Percentiles rank a stretch among this genome's conserved stretches.
phyloP scores from a whole-genome alignment of 2,797 vertebrate species.

The Leuciscus waleckii region DNA sequence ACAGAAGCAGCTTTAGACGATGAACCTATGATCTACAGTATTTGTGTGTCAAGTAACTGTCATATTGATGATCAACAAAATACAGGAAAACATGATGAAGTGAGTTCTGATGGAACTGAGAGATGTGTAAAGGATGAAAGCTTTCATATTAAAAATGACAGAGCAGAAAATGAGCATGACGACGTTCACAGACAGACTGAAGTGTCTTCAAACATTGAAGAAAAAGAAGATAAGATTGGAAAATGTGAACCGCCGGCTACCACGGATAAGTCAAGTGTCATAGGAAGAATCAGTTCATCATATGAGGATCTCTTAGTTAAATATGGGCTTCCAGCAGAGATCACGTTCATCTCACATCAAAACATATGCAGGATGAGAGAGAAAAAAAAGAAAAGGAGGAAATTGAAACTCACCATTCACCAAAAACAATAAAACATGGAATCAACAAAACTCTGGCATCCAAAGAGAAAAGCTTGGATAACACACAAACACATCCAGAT shows the following conservation, averaged over 20 bases:
- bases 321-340: constrained; percentile 51
- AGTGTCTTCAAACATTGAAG: constrained; percentile 9
- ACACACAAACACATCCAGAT: constrained; percentile 9
- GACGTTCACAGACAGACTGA: constrained; percentile 15
- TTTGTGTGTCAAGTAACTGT: constrained; percentile 55
- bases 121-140: constrained; percentile 32
- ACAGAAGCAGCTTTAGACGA: constrained; percentile 51
- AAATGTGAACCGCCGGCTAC: constrained; percentile 3
- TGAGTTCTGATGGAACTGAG: constrained; percentile 31
- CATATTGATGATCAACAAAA: constrained; percentile 35
- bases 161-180: background rate
- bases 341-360: constrained; percentile 29
- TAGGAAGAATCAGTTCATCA: constrained; percentile 43
- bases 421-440: constrained; percentile 23
- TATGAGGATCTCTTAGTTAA: constrained; percentile 59
- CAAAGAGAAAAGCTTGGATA: constrained; percentile 13
- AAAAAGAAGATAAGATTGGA: constrained; percentile 40
- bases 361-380: constrained; percentile 26
- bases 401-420: background rate
- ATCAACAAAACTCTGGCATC: background rate
- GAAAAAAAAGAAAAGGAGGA: constrained; percentile 39
- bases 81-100: constrained; percentile 26
- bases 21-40: constrained; percentile 53
- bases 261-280: constrained; percentile 26
- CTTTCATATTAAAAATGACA: constrained; percentile 29